Evolutionary conservation across 2,888 invertebrate species (phyloP), one percentile per base, ranked within the genome.

Genomic region (Cylloceria caligata): DNA sequence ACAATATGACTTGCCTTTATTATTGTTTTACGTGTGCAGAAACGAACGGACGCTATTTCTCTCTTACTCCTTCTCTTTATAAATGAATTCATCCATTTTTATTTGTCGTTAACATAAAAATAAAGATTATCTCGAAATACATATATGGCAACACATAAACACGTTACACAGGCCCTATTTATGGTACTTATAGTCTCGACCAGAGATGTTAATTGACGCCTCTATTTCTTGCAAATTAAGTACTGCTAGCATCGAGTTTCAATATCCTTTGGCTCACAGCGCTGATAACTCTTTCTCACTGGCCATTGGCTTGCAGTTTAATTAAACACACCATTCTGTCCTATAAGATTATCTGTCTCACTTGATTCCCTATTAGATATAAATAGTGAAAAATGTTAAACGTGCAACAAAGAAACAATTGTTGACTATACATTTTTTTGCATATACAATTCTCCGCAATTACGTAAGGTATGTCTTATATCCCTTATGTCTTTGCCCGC

Each of bases 201-300:
- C 19, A 13, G 68, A 62, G 49, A 64, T 52, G 47, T 64, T n/a
- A 52, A 64, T 65, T 30, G 65, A 60, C 60, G 60, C 13, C 7
- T 57, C 57, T 52, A 24, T 49, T 11, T 57, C 24, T 21, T 13
- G 3, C 39, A 45, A 60, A 74, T 39, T 69, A 69, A 76, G 76
- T 76, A 76, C 60, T 42, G 36, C 62, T 76, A 62, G 30, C 49
- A 64, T 62, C 52, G 60, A 57, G 21, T 45, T 68, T 65, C 67
- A 52, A 80, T 60, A 64, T 42, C 74, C 74, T 74, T 80, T 80
- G 67, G 72, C 57, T 74, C 52, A 16, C 19, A 34, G n/a, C 62
- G 64, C 52, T 11, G 52, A 64, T 30, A 57, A 27, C 42, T 42
- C 19, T 42, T 42, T 69, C 77, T 69, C 76, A 69, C 68, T 69